Percentiles rank a stretch among this genome's conserved stretches.
phyloP scores from a whole-genome alignment of 2,113 vertebrate genomes.

The Neoarius graeffei region DNA sequence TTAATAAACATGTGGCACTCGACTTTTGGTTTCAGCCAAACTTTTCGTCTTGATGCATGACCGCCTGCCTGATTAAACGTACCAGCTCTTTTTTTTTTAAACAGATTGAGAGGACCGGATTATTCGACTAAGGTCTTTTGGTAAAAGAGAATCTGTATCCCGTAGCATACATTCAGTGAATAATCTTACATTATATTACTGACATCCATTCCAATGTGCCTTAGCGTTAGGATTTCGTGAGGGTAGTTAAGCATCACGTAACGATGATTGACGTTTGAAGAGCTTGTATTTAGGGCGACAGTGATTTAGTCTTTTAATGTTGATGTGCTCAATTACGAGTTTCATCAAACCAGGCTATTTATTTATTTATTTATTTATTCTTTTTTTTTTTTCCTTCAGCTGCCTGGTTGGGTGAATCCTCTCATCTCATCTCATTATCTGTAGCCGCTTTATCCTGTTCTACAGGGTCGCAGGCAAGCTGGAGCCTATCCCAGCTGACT shows the following conservation, averaged over 20 bases:
- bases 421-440: no score
- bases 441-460: no score
- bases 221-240: not conserved
- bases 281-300: not conserved
- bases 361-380: no score
- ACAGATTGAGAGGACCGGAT: not conserved
- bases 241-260: not conserved
- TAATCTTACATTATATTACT: not conserved
- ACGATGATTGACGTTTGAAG: not conserved
- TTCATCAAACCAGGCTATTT: not conserved
- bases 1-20: slow-evolving; percentile 5
- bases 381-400: not conserved
- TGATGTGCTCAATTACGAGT: not conserved
- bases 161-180: not conserved
- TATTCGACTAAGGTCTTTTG: not conserved
- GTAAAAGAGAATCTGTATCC: not conserved
- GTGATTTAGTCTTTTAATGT: not conserved
- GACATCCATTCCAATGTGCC: not conserved
- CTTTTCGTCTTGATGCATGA: not conserved
- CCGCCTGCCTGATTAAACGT: not conserved
- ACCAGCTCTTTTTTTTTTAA: not conserved
- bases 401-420: not conserved
- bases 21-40: not conserved
- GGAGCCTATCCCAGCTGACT: no score
- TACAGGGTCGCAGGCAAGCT: no score